Evolutionary conservation across 2,888 invertebrate species (phyloP).

Genomic region (Creontiades dilutus): DNA sequence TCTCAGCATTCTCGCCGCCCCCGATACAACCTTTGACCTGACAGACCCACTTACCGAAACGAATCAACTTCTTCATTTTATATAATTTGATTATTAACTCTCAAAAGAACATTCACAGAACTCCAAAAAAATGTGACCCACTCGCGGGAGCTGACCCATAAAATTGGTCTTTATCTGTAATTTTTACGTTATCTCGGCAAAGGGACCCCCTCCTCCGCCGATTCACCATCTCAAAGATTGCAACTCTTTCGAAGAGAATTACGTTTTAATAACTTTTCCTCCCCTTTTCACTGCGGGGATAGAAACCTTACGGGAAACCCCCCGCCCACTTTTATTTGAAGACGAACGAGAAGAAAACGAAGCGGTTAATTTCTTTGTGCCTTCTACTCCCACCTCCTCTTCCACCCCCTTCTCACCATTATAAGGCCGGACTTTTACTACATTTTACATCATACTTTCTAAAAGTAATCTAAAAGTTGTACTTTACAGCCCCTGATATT

Average conservation of each 20-base stretch:
- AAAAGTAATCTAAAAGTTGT: conserved; percentile 68
- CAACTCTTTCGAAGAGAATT: conserved; percentile 3
- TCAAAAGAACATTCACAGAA: too few relatives aligned
- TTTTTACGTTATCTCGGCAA: background rate
- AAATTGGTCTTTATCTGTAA: background rate
- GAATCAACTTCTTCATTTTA: too few relatives aligned
- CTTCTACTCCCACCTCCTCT: background rate
- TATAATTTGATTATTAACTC: too few relatives aligned
- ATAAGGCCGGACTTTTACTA: conserved; percentile 44
- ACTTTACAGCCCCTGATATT: conserved; percentile 54
- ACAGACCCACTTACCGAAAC: too few relatives aligned
- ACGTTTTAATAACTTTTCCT: conserved; percentile 34
- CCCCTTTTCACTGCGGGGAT: background rate
- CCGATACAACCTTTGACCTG: too few relatives aligned
- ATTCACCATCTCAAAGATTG: background rate
- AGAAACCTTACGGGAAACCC: background rate
- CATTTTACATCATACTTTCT: conserved; percentile 64
- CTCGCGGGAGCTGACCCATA: background rate
- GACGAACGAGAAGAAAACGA: conserved; percentile 23
- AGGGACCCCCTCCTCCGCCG: background rate
- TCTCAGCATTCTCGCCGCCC: too few relatives aligned
- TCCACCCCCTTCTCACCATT: background rate
- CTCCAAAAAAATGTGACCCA: too few relatives aligned
- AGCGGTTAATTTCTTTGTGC: conserved; percentile 54
- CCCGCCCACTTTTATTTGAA: background rate